Conservation (phyloP, 1,140 invertebrate species). For the Vanessa tameamea region DNA sequence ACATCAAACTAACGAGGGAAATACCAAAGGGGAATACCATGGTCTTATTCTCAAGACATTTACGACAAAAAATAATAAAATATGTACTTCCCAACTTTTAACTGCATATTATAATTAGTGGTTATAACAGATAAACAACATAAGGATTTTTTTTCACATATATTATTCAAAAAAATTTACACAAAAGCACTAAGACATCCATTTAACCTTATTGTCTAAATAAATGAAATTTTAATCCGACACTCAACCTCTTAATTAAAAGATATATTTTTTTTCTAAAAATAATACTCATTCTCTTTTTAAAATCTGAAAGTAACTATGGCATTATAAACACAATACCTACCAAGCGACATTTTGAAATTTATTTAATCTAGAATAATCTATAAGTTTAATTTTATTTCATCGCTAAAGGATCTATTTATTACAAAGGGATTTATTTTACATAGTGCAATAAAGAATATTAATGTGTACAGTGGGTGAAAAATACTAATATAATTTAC, state of each 20-base stretch:
- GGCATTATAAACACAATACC: slow-evolving; percentile 77
- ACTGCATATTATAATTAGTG: not conserved
- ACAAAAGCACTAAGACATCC: slow-evolving; percentile 82
- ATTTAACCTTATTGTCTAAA: slow-evolving; percentile 81
- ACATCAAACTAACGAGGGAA: too few relatives aligned
- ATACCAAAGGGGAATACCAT: too few relatives aligned
- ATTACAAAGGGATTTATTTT: slow-evolving; percentile 65
- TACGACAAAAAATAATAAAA: too few relatives aligned
- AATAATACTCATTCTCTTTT: slow-evolving; percentile 78
- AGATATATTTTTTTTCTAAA: slow-evolving; percentile 79
- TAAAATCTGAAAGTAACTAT: slow-evolving; percentile 70
- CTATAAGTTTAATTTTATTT: slow-evolving; percentile 55
- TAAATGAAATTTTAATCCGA: slow-evolving; percentile 78
- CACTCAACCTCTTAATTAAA: slow-evolving; percentile 78
- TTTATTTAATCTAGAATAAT: slow-evolving; percentile 63
- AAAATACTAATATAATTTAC: slow-evolving; percentile 46
- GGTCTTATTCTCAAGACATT: too few relatives aligned
- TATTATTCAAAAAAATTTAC: slow-evolving; percentile 82
- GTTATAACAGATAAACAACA: slow-evolving; percentile 37
- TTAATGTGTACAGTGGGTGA: slow-evolving; percentile 71
- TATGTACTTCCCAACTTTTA: too few relatives aligned
- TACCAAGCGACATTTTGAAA: slow-evolving; percentile 74
- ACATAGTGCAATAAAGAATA: slow-evolving; percentile 73
- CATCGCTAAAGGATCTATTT: slow-evolving; percentile 68
- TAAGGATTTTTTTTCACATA: slow-evolving; percentile 74